Conservation (phyloP, 2,888 invertebrate species). For the Seladonia tumulorum region DNA sequence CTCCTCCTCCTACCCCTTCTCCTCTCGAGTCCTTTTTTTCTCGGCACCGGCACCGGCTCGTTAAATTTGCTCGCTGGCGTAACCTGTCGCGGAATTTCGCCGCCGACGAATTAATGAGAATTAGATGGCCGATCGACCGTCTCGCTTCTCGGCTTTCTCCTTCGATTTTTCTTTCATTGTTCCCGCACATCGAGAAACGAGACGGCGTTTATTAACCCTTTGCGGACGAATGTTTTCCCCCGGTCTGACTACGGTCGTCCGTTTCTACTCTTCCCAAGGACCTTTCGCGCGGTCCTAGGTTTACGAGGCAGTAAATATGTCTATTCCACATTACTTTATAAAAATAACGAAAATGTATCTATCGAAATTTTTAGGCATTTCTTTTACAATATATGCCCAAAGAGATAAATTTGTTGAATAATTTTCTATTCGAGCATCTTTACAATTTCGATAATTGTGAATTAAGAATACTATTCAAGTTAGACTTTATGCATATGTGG, state of each 20-base stretch:
- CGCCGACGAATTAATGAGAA: slow-evolving; percentile 30
- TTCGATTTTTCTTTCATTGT: background rate
- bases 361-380: too few relatives aligned
- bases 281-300: too few relatives aligned
- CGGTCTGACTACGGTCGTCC: background rate
- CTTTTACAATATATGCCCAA: too few relatives aligned
- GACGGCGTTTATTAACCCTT: background rate
- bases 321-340: too few relatives aligned
- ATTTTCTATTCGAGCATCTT: too few relatives aligned
- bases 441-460: too few relatives aligned
- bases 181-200: background rate
- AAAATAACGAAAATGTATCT: too few relatives aligned
- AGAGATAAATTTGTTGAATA: too few relatives aligned
- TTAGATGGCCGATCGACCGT: slow-evolving; percentile 25
- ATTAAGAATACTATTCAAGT: background rate
- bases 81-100: slow-evolving; percentile 56
- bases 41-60: slow-evolving; percentile 32
- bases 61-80: slow-evolving; percentile 59
- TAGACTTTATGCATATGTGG: too few relatives aligned
- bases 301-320: too few relatives aligned
- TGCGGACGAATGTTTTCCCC: background rate
- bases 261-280: too few relatives aligned
- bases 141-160: background rate
- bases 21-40: background rate
- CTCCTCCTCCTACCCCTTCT: background rate